Conservation (phyloP, 2,888 invertebrate genomes). For the Drosophila buzzatii region DNA sequence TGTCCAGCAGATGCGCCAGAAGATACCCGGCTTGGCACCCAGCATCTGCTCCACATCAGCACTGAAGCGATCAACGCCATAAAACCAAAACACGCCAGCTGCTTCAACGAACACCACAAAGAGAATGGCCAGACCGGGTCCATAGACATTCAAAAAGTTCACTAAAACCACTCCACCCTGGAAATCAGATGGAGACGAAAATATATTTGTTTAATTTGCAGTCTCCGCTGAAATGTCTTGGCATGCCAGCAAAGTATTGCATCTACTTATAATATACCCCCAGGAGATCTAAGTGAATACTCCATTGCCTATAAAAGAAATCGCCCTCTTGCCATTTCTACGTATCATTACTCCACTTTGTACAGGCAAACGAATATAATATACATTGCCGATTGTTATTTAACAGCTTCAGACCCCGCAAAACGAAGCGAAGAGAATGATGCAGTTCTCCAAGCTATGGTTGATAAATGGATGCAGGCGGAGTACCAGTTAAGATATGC, state of each 20-base stretch:
- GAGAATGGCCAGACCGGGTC: constrained; percentile 93
- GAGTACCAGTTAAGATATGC: constrained; percentile 37
- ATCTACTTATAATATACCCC: too few relatives aligned
- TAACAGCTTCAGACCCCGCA: background rate
- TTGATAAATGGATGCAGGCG: constrained; percentile 61
- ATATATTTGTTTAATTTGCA: background rate
- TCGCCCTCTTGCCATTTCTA: background rate
- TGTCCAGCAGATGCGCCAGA: constrained; percentile 94
- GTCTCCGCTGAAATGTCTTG: too few relatives aligned
- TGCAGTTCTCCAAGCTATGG: constrained; percentile 15
- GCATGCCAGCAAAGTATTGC: too few relatives aligned
- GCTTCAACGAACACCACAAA: constrained; percentile 97
- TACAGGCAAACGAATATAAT: background rate
- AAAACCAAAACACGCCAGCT: constrained; percentile 95
- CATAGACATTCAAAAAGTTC: constrained; percentile 94
- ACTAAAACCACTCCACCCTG: constrained; percentile 95
- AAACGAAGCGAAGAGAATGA: background rate
- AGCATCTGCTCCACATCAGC: constrained; percentile 93
- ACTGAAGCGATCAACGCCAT: constrained; percentile 93
- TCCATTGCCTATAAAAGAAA: background rate
- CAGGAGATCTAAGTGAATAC: background rate
- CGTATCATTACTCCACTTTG: background rate
- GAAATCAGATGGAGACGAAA: background rate
- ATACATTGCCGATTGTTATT: background rate
- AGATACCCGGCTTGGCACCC: constrained; percentile 91